Conservation (phyloP, 2,888 invertebrate species). For the Pollenia griseotomentosa region DNA sequence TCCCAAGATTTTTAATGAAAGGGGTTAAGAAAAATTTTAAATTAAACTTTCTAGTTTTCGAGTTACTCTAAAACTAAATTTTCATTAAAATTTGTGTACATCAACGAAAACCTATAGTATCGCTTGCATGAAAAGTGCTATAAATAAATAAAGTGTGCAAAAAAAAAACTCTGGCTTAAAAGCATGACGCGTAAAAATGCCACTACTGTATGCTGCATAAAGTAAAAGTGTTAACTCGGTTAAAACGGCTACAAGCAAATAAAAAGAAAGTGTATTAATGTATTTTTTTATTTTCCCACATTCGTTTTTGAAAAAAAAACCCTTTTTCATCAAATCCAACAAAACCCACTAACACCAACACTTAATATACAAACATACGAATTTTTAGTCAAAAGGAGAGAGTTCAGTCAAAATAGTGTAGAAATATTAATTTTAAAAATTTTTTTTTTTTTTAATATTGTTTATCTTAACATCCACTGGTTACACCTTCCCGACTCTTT, state of each 20-base stretch:
- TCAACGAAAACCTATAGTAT: slow-evolving; percentile 16
- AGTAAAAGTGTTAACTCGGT: slow-evolving; percentile 70
- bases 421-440: not conserved
- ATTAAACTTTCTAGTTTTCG: not conserved
- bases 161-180: slow-evolving; percentile 61
- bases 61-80: not conserved
- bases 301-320: slow-evolving; percentile 23
- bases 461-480: too few species aligned
- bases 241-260: slow-evolving; percentile 52
- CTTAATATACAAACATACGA: not conserved
- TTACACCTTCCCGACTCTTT: too few species aligned
- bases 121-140: not conserved
- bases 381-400: not conserved
- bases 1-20: too few species aligned
- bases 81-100: not conserved
- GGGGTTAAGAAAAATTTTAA: too few species aligned
- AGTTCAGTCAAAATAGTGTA: not conserved
- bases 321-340: slow-evolving; percentile 28
- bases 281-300: slow-evolving; percentile 16
- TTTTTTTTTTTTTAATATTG: too few species aligned
- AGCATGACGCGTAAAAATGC: slow-evolving; percentile 73
- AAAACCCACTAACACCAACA: slow-evolving; percentile 28
- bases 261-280: slow-evolving; percentile 33
- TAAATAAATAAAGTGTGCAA: not conserved
- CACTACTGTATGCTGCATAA: slow-evolving; percentile 49